Percentiles rank a stretch among this genome's conserved stretches.
Conservation (phyloP, 2,113 vertebrate species). For the Rissa tridactyla region DNA sequence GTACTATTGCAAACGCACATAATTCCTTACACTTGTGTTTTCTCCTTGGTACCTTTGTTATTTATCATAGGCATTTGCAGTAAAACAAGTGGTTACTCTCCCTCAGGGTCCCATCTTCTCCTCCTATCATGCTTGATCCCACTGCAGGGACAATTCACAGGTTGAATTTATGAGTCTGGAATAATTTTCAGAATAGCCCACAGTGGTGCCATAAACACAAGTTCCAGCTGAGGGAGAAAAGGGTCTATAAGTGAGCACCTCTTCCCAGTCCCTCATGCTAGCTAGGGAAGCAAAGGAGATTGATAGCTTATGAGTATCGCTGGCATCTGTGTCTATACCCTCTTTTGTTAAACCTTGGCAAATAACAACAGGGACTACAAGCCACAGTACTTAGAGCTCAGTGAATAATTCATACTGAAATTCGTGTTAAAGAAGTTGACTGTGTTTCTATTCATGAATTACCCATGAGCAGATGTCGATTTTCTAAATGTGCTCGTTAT, state of each 20-base stretch:
- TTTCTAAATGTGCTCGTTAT: neutral
- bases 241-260: neutral
- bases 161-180: neutral
- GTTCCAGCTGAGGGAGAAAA: neutral
- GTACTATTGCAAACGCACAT: neutral
- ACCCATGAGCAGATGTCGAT: neutral
- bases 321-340: neutral
- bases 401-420: slow-evolving; percentile 9
- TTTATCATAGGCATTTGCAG: neutral
- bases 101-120: neutral
- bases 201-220: neutral
- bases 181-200: neutral
- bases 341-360: neutral
- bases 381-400: neutral
- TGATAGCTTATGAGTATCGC: neutral
- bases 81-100: neutral
- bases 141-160: neutral
- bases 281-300: neutral
- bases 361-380: neutral
- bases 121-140: neutral
- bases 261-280: neutral
- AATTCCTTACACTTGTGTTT: neutral
- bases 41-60: neutral
- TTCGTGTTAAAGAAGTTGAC: neutral
- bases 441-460: neutral